Conservation (phyloP, 2,888 invertebrate genomes). For the Lasioglossum marginatum region DNA sequence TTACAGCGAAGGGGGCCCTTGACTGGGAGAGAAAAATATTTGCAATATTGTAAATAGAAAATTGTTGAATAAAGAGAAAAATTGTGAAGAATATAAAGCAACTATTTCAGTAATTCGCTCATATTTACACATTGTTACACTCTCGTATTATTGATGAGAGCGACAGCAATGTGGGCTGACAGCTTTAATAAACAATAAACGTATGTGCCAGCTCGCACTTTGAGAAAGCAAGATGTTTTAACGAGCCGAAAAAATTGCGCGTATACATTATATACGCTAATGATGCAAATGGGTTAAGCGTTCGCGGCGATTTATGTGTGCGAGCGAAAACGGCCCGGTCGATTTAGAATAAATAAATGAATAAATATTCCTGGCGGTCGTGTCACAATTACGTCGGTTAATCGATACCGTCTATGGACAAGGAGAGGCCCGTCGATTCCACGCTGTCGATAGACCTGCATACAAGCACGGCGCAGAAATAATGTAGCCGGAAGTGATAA, state of each 20-base stretch:
- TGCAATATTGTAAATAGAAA: no score
- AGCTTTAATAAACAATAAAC: neutral
- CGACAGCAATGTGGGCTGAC: neutral
- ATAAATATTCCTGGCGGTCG: neutral
- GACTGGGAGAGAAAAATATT: no score
- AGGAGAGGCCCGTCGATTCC: slow-evolving; percentile 21
- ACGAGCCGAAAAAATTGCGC: neutral
- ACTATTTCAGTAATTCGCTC: no score
- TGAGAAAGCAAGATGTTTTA: no score
- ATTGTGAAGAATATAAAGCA: no score
- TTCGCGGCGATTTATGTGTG: neutral
- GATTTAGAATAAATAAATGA: neutral
- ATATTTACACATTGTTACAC: no score
- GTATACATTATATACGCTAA: neutral
- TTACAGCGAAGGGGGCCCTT: no score
- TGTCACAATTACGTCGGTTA: neutral
- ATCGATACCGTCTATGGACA: slow-evolving; percentile 36
- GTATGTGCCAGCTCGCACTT: no score
- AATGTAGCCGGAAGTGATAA: neutral
- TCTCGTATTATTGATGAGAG: no score
- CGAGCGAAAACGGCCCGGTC: neutral
- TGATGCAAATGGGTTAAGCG: neutral
- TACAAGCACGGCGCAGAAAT: neutral
- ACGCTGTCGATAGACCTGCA: slow-evolving; percentile 11
- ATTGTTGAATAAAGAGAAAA: no score